These are phyloP conservation scores for Cuniculus paca DNA, from an alignment of 2,797 vertebrate species.

Conservation along the genomic window DNA sequence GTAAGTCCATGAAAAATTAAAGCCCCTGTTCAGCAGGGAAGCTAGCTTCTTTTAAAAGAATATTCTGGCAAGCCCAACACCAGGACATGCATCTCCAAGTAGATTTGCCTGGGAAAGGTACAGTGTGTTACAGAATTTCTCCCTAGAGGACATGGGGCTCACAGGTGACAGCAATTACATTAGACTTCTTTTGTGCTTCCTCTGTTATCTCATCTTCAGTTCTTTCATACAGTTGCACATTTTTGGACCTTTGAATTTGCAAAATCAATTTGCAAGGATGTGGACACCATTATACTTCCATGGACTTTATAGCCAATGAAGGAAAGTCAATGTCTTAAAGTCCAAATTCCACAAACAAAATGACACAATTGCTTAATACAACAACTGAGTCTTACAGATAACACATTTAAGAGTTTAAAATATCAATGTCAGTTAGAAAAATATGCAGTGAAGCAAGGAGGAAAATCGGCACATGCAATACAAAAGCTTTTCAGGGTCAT, in stretches of 20 bases:
- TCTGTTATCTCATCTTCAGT: background rate
- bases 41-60: constrained; percentile 66
- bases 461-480: background rate
- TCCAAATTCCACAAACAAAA: constrained; percentile 44
- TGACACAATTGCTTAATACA: background rate
- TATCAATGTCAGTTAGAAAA: background rate
- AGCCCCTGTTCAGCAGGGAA: constrained; percentile 58
- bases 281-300: background rate
- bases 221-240: background rate
- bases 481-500: background rate
- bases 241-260: background rate
- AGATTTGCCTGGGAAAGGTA: constrained; percentile 44
- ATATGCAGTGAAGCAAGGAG: background rate
- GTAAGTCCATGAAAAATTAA: constrained; percentile 82
- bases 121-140: constrained; percentile 15
- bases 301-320: background rate
- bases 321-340: background rate
- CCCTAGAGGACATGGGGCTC: background rate
- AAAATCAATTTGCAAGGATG: constrained; percentile 29
- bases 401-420: constrained; percentile 48
- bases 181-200: background rate
- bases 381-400: background rate
- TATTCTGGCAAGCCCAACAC: constrained; percentile 51
- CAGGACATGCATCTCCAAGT: background rate
- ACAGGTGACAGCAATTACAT: background rate